phyloP scores from a whole-genome alignment of 2,113 vertebrate species.

The Empidonax alnorum region DNA sequence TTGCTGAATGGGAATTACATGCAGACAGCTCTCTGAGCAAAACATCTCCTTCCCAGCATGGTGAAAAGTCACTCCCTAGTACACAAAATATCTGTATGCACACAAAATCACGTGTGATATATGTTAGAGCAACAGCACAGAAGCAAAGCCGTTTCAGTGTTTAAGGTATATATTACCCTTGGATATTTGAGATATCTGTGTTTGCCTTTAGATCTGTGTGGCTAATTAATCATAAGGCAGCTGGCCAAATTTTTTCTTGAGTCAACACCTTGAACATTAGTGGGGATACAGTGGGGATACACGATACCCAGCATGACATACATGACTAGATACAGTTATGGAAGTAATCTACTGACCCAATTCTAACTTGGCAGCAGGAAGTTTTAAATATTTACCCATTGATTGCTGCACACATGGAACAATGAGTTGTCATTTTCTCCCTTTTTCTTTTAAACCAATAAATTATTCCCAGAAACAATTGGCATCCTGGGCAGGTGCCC shows the following conservation, averaged over 20 bases:
- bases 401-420: background rate
- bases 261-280: background rate
- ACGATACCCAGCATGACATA: background rate
- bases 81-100: background rate
- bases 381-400: background rate
- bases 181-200: background rate
- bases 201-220: background rate
- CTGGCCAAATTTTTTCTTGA: background rate
- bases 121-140: background rate
- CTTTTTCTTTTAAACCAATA: background rate
- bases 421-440: background rate
- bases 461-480: background rate
- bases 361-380: background rate
- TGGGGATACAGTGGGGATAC: background rate
- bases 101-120: background rate
- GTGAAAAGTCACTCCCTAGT: background rate
- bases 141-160: background rate
- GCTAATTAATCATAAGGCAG: background rate
- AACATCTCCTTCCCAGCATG: background rate
- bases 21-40: background rate
- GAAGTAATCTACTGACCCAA: background rate
- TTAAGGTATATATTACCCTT: background rate
- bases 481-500: background rate
- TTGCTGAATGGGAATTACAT: background rate
- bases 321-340: background rate